phyloP scores from a whole-genome alignment of 2,113 vertebrate species.

The Microtus montanus region DNA sequence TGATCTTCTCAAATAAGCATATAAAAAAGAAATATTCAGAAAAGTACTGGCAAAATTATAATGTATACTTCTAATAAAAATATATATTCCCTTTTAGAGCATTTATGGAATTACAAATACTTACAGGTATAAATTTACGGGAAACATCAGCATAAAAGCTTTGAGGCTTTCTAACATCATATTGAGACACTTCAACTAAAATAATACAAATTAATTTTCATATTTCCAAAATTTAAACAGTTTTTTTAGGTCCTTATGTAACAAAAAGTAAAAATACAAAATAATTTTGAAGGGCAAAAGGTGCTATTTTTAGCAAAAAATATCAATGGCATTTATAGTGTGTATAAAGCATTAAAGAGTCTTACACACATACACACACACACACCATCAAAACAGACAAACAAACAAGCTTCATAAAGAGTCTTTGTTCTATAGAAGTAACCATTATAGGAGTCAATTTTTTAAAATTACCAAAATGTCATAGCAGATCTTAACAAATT shows the following conservation, averaged over 20 bases:
- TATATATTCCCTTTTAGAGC: constrained; percentile 49
- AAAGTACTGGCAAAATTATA: constrained; percentile 35
- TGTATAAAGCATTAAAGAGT: neutral
- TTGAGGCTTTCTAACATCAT: neutral
- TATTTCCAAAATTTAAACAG: constrained; percentile 47
- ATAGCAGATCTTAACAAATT: constrained; percentile 20
- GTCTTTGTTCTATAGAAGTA: constrained; percentile 24
- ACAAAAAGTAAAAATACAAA: constrained; percentile 12
- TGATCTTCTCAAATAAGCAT: constrained; percentile 33
- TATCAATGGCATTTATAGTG: neutral
- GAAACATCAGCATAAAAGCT: neutral
- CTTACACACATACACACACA: neutral
- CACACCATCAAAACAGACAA: neutral
- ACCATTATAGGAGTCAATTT: neutral
- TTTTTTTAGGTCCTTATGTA: neutral
- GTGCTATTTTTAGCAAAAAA: constrained; percentile 34
- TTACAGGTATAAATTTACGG: neutral
- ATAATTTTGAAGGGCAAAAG: constrained; percentile 4
- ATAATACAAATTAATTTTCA: neutral
- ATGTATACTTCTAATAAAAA: constrained; percentile 36
- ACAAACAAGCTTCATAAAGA: neutral
- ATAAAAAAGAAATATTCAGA: constrained; percentile 19
- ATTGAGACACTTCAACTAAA: constrained; percentile 45
- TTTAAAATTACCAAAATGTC: constrained; percentile 12
- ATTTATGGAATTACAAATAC: constrained; percentile 9